These are phyloP conservation scores for Galago senegalensis DNA, from an alignment of 2,797 vertebrate genomes.

Conservation along the genomic window DNA sequence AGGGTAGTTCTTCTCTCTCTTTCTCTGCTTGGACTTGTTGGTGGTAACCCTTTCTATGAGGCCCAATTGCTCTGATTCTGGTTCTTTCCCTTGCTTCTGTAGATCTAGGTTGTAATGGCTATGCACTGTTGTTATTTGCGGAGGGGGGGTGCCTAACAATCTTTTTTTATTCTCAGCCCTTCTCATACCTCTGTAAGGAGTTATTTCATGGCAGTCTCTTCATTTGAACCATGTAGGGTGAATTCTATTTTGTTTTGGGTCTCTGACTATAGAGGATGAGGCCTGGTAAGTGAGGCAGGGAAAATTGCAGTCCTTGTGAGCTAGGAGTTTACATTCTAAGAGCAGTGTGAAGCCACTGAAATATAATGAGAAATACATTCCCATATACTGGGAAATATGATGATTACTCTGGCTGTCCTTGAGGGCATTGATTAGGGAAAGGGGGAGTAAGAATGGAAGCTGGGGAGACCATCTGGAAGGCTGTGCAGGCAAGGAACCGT, in stretches of 20 bases:
- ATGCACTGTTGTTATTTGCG: background rate
- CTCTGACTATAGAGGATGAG: background rate
- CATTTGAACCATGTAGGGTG: background rate
- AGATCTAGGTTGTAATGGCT: background rate
- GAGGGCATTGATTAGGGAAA: background rate
- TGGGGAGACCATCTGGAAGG: background rate
- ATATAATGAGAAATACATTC: background rate
- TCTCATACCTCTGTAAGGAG: background rate
- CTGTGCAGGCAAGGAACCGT: background rate
- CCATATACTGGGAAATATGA: background rate
- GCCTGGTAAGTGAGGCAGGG: background rate
- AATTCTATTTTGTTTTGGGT: slow-evolving; percentile 28
- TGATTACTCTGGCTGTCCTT: background rate
- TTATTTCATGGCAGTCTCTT: slow-evolving; percentile 30
- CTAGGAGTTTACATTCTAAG: slow-evolving; percentile 9
- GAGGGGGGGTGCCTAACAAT: background rate
- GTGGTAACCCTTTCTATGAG: background rate
- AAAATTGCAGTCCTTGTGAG: background rate
- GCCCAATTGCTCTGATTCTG: background rate
- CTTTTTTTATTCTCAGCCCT: background rate
- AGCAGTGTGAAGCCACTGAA: background rate
- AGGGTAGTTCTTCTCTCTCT: background rate
- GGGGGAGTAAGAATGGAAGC: background rate
- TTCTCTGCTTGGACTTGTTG: background rate
- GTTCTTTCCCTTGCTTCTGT: background rate